Evolutionary conservation across 2,888 invertebrate species (phyloP).

Genomic region (Arge pagana): DNA sequence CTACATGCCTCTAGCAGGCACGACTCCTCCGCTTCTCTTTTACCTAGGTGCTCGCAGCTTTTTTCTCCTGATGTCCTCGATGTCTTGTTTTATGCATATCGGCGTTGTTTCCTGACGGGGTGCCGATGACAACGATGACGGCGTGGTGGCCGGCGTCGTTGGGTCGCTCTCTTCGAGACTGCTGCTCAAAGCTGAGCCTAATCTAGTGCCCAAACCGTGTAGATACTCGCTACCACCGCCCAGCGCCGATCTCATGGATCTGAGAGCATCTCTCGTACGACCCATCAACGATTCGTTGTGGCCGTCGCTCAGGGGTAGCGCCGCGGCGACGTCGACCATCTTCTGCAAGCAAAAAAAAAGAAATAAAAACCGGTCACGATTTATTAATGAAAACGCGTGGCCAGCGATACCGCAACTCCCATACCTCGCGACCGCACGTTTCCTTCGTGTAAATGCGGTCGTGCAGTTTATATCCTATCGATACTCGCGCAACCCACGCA

Average conservation of each 20-base stretch:
- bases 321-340: slow-evolving; percentile 51
- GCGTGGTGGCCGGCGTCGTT: slow-evolving; percentile 44
- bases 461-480: too few species aligned
- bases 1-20: too few species aligned
- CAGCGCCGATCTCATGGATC: slow-evolving; percentile 51
- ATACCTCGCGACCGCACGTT: too few species aligned
- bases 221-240: slow-evolving; percentile 55
- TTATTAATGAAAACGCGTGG: background rate
- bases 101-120: slow-evolving; percentile 30
- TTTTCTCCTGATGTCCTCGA: slow-evolving; percentile 39
- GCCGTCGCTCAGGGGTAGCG: slow-evolving; percentile 38
- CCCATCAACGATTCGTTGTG: slow-evolving; percentile 50
- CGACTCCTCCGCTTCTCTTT: too few species aligned
- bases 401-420: background rate
- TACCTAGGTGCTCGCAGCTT: slow-evolving; percentile 48
- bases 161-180: slow-evolving; percentile 54
- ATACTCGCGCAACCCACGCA: too few species aligned
- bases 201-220: slow-evolving; percentile 51
- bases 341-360: too few species aligned
- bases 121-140: slow-evolving; percentile 47
- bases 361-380: background rate
- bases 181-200: slow-evolving; percentile 53
- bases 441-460: too few species aligned
- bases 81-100: slow-evolving; percentile 29
- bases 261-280: slow-evolving; percentile 52